Evolutionary conservation across 2,888 invertebrate genomes (phyloP).

Genomic region (Phengaris alcon): DNA sequence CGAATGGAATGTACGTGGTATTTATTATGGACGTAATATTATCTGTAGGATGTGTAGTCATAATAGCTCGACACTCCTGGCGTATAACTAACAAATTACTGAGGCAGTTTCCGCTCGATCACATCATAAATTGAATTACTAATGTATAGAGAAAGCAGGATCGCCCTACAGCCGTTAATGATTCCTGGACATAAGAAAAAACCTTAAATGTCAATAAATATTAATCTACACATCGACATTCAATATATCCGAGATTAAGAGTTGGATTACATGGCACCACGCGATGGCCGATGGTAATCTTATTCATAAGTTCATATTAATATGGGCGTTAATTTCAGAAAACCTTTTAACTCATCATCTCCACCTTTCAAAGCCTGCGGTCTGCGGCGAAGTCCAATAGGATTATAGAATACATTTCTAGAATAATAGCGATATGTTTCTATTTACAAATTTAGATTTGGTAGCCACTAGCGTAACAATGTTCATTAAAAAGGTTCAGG

Average conservation of each 20-base stretch:
- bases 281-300: slow-evolving; percentile 31
- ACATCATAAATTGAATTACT: slow-evolving; percentile 61
- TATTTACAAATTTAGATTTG: not conserved
- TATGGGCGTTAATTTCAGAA: not conserved
- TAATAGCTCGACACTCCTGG: slow-evolving; percentile 27
- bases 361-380: not conserved
- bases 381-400: not conserved
- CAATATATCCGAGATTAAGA: slow-evolving; percentile 50
- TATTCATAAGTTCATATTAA: slow-evolving; percentile 26
- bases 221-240: slow-evolving; percentile 66
- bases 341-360: not conserved
- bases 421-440: not conserved
- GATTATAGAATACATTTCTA: not conserved
- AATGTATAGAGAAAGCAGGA: slow-evolving; percentile 39
- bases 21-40: not conserved
- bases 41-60: slow-evolving; percentile 7
- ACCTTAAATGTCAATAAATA: slow-evolving; percentile 72
- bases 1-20: not conserved
- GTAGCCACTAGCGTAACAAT: not conserved
- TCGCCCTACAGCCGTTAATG: slow-evolving; percentile 61
- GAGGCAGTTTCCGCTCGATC: slow-evolving; percentile 48
- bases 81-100: slow-evolving; percentile 31
- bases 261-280: slow-evolving; percentile 50
- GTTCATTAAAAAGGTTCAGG: not conserved
- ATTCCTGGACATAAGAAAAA: slow-evolving; percentile 71